Conservation (phyloP, 2,888 invertebrate genomes). For the Rambutsinella grinnellia region DNA sequence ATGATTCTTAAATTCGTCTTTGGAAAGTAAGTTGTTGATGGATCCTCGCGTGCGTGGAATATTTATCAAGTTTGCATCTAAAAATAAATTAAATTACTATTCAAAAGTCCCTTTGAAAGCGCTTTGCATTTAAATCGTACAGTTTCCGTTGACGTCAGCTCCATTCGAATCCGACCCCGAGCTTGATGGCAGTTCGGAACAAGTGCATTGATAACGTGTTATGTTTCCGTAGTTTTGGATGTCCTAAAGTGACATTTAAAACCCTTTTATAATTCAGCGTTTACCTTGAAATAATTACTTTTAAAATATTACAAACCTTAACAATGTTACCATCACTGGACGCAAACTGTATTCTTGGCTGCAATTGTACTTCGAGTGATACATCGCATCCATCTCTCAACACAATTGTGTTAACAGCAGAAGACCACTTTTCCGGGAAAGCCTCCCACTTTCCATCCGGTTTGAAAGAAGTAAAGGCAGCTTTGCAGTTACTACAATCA, state of each 20-base stretch:
- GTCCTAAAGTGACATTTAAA: not conserved
- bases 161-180: not conserved
- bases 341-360: not conserved
- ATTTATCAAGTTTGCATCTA: constrained; percentile 18
- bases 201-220: not conserved
- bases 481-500: constrained; percentile 36
- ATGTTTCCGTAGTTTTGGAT: not conserved
- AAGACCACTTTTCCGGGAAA: constrained; percentile 25
- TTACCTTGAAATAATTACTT: no score
- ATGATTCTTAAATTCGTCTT: constrained; percentile 29
- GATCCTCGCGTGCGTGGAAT: constrained; percentile 23
- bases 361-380: not conserved
- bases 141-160: not conserved
- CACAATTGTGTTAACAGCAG: constrained; percentile 19
- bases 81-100: not conserved
- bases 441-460: not conserved
- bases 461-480: constrained; percentile 37
- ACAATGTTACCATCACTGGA: not conserved
- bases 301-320: not conserved
- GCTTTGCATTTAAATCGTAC: not conserved
- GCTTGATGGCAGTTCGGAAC: no score
- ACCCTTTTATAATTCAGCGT: no score
- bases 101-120: not conserved
- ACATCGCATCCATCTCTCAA: constrained; percentile 30
- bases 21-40: constrained; percentile 18